phyloP scores from a whole-genome alignment of 1,140 invertebrate genomes.

The Sipha flava region DNA sequence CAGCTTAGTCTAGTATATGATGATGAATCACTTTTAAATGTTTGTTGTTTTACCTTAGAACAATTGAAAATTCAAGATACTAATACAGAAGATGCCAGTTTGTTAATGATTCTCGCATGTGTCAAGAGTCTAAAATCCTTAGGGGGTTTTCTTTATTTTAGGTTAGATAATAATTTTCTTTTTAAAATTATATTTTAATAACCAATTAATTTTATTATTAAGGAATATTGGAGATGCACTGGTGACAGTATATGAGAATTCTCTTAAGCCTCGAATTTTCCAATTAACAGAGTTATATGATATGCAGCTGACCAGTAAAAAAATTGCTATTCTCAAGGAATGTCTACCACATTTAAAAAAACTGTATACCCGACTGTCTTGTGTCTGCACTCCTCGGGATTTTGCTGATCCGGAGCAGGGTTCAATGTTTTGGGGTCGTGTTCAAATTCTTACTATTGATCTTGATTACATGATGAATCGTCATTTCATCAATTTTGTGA shows the following conservation, averaged over 20 bases:
- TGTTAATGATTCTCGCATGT: conserved; percentile 39
- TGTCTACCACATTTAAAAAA: conserved; percentile 15
- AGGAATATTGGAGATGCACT: conserved; percentile 32
- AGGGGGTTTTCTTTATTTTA: conserved; percentile 41
- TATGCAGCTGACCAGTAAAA: conserved; percentile 15
- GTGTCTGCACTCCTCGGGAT: conserved; percentile 15
- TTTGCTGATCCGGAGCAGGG: conserved; percentile 5
- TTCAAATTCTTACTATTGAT: conserved; percentile 11
- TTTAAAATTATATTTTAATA: background rate
- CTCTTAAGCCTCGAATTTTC: background rate
- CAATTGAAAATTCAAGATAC: conserved; percentile 41
- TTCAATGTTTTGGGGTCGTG: conserved; percentile 22
- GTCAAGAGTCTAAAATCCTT: conserved; percentile 38
- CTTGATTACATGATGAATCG: conserved; percentile 26
- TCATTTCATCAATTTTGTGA: conserved; percentile 21
- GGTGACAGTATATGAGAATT: background rate
- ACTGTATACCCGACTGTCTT: conserved; percentile 14
- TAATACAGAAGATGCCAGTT: conserved; percentile 40
- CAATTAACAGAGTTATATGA: conserved; percentile 21
- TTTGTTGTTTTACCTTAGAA: conserved; percentile 37
- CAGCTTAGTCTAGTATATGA: background rate
- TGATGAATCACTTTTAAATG: conserved; percentile 25
- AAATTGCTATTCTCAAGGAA: background rate
- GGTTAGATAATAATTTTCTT: conserved; percentile 28
- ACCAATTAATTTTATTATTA: background rate